These are phyloP conservation scores for Fistularia tabacaria DNA, from an alignment of 2,797 vertebrate species.

Conservation along the genomic window DNA sequence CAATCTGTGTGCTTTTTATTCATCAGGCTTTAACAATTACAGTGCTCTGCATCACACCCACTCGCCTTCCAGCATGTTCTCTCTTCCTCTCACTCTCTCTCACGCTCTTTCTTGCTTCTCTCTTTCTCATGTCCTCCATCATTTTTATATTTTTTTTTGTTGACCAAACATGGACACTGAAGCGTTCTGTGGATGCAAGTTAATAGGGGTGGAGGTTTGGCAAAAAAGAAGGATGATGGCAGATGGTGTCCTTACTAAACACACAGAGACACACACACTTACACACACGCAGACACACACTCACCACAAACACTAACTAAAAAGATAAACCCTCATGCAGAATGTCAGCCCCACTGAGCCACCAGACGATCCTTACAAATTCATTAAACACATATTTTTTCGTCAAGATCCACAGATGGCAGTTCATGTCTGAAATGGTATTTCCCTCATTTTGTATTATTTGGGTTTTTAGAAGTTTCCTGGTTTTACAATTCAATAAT, in stretches of 20 bases:
- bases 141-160: constrained; percentile 1
- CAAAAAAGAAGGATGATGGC: constrained; percentile 53
- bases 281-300: constrained; percentile 19
- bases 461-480: too few relatives aligned
- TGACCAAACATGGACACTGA: constrained; percentile 17
- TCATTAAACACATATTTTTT: neutral
- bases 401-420: neutral
- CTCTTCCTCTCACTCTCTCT: constrained; percentile 1
- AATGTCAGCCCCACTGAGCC: neutral
- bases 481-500: too few relatives aligned
- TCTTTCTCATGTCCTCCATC: neutral
- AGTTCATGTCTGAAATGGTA: too few relatives aligned
- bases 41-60: constrained; percentile 34
- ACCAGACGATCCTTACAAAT: neutral
- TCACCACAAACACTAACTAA: constrained; percentile 19
- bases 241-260: constrained; percentile 67
- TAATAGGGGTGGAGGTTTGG: constrained; percentile 51
- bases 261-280: constrained; percentile 32
- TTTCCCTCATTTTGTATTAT: too few relatives aligned
- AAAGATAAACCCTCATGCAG: constrained; percentile 14
- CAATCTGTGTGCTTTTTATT: constrained; percentile 22
- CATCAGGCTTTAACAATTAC: constrained; percentile 39
- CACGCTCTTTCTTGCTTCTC: neutral
- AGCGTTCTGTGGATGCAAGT: constrained; percentile 45
- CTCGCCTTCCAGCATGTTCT: constrained; percentile 27